phyloP scores from a whole-genome alignment of 2,888 invertebrate species.

The Cheilosia grossa region DNA sequence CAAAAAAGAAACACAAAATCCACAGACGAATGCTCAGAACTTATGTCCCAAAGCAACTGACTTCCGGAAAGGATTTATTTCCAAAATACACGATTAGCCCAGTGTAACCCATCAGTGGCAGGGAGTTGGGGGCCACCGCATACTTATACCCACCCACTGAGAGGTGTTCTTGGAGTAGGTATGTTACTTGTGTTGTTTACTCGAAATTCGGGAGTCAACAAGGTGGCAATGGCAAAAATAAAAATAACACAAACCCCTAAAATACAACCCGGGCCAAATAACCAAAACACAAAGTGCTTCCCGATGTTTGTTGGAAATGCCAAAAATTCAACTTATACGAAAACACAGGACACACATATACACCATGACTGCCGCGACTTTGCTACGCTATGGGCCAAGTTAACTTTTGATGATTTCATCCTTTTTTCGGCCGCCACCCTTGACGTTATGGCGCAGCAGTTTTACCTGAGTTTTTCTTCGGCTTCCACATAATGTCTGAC shows the following conservation, averaged over 20 bases:
- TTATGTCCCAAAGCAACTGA: constrained; percentile 73
- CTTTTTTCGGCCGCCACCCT: constrained; percentile 32
- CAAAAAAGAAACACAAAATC: constrained; percentile 15
- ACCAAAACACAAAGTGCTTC: constrained; percentile 36
- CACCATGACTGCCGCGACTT: neutral
- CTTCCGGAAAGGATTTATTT: constrained; percentile 75
- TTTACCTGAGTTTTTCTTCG: constrained; percentile 67
- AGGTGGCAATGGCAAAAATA: constrained; percentile 48
- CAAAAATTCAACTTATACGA: constrained; percentile 66
- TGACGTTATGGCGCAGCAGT: constrained; percentile 38
- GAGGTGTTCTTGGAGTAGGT: neutral
- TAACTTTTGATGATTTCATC: constrained; percentile 59
- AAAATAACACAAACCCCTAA: constrained; percentile 1
- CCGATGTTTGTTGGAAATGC: constrained; percentile 62
- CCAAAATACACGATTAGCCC: constrained; percentile 73
- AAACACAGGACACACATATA: neutral
- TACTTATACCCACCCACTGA: constrained; percentile 6
- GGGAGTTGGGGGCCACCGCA: neutral
- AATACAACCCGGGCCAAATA: constrained; percentile 58
- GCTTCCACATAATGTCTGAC: constrained; percentile 71
- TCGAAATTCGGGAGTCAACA: constrained; percentile 35
- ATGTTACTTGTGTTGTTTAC: constrained; percentile 18
- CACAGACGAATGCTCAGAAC: constrained; percentile 71
- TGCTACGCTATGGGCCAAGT: constrained; percentile 20
- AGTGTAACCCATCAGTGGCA: constrained; percentile 18